Evolutionary conservation across 2,113 vertebrate genomes (phyloP).

Genomic region (Sus scrofa): DNA sequence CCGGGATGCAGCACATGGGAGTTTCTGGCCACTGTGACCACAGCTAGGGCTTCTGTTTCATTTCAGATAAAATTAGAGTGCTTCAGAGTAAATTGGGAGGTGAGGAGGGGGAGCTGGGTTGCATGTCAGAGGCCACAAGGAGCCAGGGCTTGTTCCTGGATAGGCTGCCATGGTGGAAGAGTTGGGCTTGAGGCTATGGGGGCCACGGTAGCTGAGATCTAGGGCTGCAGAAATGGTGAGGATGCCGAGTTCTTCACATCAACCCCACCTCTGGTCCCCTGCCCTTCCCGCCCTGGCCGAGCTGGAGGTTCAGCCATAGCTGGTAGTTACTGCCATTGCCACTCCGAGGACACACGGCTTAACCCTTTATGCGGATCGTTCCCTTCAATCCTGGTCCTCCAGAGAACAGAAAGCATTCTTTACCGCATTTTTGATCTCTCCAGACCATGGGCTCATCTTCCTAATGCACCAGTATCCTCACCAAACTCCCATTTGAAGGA

Average conservation of each 20-base stretch:
- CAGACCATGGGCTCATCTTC: background rate
- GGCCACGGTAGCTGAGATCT: background rate
- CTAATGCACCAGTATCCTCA: background rate
- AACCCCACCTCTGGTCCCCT: background rate
- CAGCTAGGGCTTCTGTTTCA: conserved; percentile 50
- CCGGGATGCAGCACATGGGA: background rate
- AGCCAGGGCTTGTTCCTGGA: background rate
- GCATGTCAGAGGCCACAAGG: background rate
- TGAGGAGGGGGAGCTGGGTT: background rate
- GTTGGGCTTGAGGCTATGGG: background rate
- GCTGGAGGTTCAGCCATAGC: background rate
- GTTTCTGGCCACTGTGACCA: conserved; percentile 27
- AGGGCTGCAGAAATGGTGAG: conserved; percentile 10
- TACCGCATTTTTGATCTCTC: background rate
- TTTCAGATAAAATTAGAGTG: conserved; percentile 64
- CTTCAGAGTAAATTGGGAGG: conserved; percentile 57
- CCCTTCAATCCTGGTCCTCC: too few relatives aligned
- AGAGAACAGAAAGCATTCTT: background rate
- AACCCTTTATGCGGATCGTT: background rate
- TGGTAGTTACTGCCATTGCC: background rate
- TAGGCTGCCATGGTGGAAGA: background rate
- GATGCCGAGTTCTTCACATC: background rate
- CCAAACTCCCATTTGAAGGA: background rate
- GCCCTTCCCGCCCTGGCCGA: background rate
- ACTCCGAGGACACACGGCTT: background rate